Conservation (phyloP, 2,888 invertebrate species). For the Gasteruption jaculator region DNA sequence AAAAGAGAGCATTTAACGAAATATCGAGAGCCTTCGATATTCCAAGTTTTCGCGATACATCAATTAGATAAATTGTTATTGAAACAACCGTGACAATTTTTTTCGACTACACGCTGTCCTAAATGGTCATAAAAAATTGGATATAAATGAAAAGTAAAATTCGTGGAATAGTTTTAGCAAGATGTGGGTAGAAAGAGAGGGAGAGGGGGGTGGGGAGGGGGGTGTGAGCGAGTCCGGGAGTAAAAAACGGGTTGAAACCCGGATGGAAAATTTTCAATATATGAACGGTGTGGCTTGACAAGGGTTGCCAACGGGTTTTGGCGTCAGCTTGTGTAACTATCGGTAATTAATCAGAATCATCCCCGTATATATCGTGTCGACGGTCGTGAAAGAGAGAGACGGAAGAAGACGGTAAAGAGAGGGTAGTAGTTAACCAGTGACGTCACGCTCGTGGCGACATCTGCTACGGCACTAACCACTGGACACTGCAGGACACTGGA, state of each 20-base stretch:
- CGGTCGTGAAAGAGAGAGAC: slow-evolving; percentile 15
- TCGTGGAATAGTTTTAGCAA: no score
- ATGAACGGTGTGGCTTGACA: slow-evolving; percentile 22
- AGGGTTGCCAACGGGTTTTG: slow-evolving; percentile 38
- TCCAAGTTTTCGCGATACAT: no score
- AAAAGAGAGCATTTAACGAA: no score
- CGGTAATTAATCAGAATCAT: slow-evolving; percentile 53
- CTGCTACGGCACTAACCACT: slow-evolving; percentile 44
- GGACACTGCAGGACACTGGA: slow-evolving; percentile 38
- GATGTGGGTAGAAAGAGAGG: not conserved
- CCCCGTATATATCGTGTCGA: slow-evolving; percentile 43
- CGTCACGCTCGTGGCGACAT: slow-evolving; percentile 52
- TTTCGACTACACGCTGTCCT: no score
- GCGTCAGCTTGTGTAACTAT: slow-evolving; percentile 51
- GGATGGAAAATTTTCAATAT: slow-evolving; percentile 18
- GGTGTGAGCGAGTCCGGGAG: slow-evolving; percentile 6
- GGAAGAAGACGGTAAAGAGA: slow-evolving; percentile 24
- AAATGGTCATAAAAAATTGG: no score
- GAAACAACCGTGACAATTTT: no score
- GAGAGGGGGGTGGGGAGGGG: not conserved
- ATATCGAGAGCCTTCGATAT: no score
- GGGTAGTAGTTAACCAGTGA: slow-evolving; percentile 51
- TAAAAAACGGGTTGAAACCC: no score
- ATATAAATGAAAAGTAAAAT: no score
- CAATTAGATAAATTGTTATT: no score